phyloP scores from a whole-genome alignment of 2,113 vertebrate genomes.

The Serinus canaria region DNA sequence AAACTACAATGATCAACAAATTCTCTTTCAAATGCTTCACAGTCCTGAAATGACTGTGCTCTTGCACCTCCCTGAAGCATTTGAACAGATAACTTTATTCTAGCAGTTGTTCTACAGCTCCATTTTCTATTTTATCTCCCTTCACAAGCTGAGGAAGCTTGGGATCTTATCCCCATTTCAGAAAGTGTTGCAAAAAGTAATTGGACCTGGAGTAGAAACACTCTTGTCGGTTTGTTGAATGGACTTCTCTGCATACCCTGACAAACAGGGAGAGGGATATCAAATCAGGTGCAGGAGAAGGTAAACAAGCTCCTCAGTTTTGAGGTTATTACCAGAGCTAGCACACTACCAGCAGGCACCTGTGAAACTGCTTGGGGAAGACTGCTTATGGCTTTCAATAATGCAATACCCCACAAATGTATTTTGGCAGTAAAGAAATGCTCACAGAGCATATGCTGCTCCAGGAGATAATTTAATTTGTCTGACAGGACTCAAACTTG shows the following conservation, averaged over 20 bases:
- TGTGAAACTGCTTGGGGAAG: background rate
- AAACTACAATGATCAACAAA: background rate
- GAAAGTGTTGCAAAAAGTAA: background rate
- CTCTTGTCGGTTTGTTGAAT: background rate
- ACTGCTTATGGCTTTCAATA: background rate
- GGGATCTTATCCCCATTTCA: background rate
- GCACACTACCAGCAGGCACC: background rate
- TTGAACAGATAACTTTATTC: background rate
- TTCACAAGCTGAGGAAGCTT: background rate
- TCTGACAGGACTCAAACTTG: background rate
- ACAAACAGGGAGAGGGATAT: background rate
- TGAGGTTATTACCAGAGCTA: background rate
- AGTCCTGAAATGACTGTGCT: background rate
- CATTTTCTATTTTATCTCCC: background rate
- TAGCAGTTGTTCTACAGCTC: background rate
- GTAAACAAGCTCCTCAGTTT: background rate
- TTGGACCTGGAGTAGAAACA: background rate
- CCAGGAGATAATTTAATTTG: background rate
- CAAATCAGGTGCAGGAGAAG: background rate
- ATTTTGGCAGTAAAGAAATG: background rate
- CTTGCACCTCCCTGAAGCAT: background rate
- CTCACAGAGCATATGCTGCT: slow-evolving; percentile 1
- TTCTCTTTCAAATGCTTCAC: background rate
- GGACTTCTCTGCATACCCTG: background rate
- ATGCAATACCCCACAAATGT: background rate